Percentiles rank a stretch among this genome's conserved stretches.
Evolutionary conservation across 2,888 invertebrate genomes (phyloP).

Genomic region (Callimorpha dominula): DNA sequence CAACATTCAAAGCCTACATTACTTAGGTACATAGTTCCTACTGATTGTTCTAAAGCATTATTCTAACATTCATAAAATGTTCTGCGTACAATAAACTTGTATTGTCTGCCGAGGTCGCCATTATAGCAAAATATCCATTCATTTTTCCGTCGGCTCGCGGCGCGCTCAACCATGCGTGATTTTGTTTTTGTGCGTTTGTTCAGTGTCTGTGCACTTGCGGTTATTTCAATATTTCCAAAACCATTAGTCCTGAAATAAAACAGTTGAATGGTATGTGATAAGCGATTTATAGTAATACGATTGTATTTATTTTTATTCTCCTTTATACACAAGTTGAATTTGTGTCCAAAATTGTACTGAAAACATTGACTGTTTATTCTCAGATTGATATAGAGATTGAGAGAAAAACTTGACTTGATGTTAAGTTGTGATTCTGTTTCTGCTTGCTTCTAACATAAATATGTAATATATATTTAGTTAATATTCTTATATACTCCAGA

Average conservation of each 20-base stretch:
- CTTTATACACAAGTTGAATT: constrained; percentile 11
- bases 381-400: too few relatives aligned
- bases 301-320: constrained; percentile 17
- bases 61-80: constrained; percentile 36
- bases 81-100: constrained; percentile 43
- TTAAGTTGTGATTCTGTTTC: too few relatives aligned
- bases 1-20: background rate
- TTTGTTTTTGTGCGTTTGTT: constrained; percentile 83
- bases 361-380: background rate
- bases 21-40: constrained; percentile 8
- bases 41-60: constrained; percentile 18
- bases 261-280: constrained; percentile 68
- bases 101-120: constrained; percentile 69
- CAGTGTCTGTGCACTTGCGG: constrained; percentile 78
- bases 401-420: too few relatives aligned
- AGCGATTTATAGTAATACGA: constrained; percentile 52
- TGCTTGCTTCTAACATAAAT: too few relatives aligned
- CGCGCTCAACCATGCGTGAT: constrained; percentile 80
- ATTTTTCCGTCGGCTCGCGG: constrained; percentile 76
- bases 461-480: too few relatives aligned
- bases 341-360: background rate
- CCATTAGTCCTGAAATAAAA: constrained; percentile 75
- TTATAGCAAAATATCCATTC: constrained; percentile 81
- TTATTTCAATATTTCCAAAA: constrained; percentile 76
- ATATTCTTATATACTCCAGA: too few relatives aligned